Percentiles rank a stretch among this genome's conserved stretches.
These are phyloP conservation scores for Neomonachus schauinslandi DNA, from an alignment of 2,113 vertebrate genomes.

Conservation along the genomic window DNA sequence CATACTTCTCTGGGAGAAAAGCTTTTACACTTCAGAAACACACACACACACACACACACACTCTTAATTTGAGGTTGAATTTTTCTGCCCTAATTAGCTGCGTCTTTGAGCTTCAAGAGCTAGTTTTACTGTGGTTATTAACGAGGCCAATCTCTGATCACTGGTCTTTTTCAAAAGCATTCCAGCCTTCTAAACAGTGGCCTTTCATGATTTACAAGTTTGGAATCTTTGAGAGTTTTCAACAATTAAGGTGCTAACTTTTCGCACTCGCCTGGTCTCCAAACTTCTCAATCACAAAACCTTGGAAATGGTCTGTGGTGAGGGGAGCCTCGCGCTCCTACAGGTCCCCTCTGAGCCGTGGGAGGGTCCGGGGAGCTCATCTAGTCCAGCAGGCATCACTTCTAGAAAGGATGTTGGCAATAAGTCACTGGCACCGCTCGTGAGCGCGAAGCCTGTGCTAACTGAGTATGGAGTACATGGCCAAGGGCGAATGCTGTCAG, in stretches of 20 bases:
- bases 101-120: constrained; percentile 83
- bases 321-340: neutral
- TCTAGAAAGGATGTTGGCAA: constrained; percentile 25
- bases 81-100: constrained; percentile 87
- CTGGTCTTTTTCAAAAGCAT: constrained; percentile 79
- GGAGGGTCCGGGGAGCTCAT: neutral
- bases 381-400: neutral
- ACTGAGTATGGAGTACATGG: neutral
- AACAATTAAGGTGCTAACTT: constrained; percentile 81
- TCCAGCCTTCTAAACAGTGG: constrained; percentile 80
- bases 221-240: constrained; percentile 84
- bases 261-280: constrained; percentile 58
- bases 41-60: neutral
- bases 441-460: neutral
- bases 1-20: constrained; percentile 82
- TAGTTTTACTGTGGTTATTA: constrained; percentile 84
- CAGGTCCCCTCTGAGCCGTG: neutral
- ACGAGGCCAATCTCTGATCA: constrained; percentile 81
- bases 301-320: neutral
- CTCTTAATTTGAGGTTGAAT: constrained; percentile 84
- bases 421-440: neutral
- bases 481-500: neutral
- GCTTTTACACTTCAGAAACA: constrained; percentile 71
- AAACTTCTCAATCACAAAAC: constrained; percentile 70
- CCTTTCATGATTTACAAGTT: constrained; percentile 86